Conservation (phyloP, 1,140 invertebrate species). For the Melipona quadrifasciata region DNA sequence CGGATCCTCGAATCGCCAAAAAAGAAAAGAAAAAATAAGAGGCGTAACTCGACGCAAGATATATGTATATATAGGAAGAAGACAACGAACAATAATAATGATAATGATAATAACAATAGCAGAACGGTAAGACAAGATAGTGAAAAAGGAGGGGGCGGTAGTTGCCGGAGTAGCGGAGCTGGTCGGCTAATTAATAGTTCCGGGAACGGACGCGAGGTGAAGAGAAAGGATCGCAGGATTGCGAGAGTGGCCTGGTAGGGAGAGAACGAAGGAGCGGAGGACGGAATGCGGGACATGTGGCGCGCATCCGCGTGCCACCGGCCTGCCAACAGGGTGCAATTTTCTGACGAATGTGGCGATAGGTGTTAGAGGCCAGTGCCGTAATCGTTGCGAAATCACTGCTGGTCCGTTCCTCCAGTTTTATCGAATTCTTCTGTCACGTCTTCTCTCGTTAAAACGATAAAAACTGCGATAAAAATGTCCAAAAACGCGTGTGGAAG, state of each 20-base stretch:
- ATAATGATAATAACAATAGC: not conserved
- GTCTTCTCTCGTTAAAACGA: not conserved
- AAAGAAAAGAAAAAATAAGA: no score
- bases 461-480: not conserved
- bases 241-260: not conserved
- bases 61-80: no score
- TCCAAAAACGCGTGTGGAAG: no score
- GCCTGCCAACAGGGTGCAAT: constrained; percentile 43
- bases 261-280: constrained; percentile 27
- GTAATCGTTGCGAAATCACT: not conserved
- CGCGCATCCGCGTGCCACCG: constrained; percentile 65
- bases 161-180: not conserved
- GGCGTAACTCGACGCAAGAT: no score
- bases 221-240: constrained; percentile 54
- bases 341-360: constrained; percentile 46
- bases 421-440: not conserved
- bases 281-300: constrained; percentile 73
- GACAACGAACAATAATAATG: not conserved
- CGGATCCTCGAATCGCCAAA: no score
- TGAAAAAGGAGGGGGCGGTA: not conserved
- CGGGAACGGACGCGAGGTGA: constrained; percentile 46
- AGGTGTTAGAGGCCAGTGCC: constrained; percentile 32
- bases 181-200: constrained; percentile 49
- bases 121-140: not conserved
- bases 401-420: no score